Base-by-base conservation (phyloP, 30 jellyfish, hydroid and myxozoan species). In the Aurelia coerulea region DNA sequence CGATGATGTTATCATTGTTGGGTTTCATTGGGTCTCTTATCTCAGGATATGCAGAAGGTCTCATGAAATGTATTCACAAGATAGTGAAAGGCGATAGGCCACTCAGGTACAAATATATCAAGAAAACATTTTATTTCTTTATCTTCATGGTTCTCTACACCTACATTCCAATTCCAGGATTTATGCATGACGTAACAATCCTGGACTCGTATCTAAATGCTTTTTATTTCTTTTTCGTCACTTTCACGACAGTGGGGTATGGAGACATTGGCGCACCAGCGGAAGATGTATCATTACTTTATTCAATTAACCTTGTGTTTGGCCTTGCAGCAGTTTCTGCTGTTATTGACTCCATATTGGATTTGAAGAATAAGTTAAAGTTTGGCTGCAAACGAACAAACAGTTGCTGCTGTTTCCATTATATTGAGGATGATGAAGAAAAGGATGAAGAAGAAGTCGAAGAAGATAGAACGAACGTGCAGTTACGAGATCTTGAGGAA, bases 161-260 rank as follows among this genome's bases (percentile, higher is more conserved):
- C 10, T 46, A 46, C 56, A 0, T 46, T 46, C 56, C 56, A 5
- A 46, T 46, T 5, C 56, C 56, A 46, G 56, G 56, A 46, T 46
- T 5, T 5, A 1, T 46, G 14, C 0, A 9, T 59, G 72, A 59
- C 13, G 0, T 41, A 65, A 11, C 23, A 4, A 5, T 23, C 14
- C n/a, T 14, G 6, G 33, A 6, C 9, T 71, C 86, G 19, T 58
- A 64, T 79, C 72, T 83, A 4, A 70, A 83, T 42, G 85, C 73
- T 1, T 17, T 83, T 1, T 83, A 83, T 29, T 83, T 83, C 58
- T 59, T 73, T 9, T 83, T 83, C 63, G 85, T 83, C 80, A 29
- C 92, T 10, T 83, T 70, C 80, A 68, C 86, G 16, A 83, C 92
- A 1, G 62, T 83, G 42, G 92, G 92, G 15, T 83, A 19, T 60